Percentiles rank a stretch among this genome's conserved stretches.
phyloP scores from a whole-genome alignment of 2,113 vertebrate genomes.

The Eudyptes chrysolophus region DNA sequence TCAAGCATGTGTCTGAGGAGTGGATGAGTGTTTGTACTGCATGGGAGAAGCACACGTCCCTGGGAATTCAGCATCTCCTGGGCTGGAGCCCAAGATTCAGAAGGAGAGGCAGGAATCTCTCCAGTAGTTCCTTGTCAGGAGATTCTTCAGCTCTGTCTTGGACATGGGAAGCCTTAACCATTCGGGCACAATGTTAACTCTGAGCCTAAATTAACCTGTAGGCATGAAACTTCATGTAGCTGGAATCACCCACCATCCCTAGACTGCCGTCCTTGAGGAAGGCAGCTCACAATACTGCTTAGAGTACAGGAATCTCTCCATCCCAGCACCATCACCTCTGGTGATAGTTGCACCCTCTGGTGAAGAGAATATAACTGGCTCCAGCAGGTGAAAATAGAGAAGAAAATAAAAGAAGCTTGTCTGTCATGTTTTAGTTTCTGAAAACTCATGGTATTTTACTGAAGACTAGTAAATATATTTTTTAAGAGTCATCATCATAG shows the following conservation, averaged over 20 bases:
- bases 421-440: neutral
- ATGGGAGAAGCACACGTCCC: neutral
- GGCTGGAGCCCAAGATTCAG: neutral
- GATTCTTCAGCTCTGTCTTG: neutral
- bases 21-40: neutral
- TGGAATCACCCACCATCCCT: neutral
- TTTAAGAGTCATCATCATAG: neutral
- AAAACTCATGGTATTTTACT: neutral
- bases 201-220: neutral
- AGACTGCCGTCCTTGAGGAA: neutral
- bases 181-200: neutral
- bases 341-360: slow-evolving; percentile 17
- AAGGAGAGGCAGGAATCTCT: neutral
- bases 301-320: fast-evolving
- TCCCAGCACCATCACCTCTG: neutral
- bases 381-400: neutral
- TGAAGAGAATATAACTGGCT: neutral
- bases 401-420: neutral
- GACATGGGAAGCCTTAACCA: neutral
- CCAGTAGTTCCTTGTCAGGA: neutral
- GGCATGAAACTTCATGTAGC: neutral
- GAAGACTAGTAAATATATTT: neutral
- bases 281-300: neutral
- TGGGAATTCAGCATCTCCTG: neutral
- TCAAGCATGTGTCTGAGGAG: neutral